Evolutionary conservation across 1,140 invertebrate species (phyloP), one percentile per base, ranked within the genome.

Genomic region (Globodera rostochiensis): DNA sequence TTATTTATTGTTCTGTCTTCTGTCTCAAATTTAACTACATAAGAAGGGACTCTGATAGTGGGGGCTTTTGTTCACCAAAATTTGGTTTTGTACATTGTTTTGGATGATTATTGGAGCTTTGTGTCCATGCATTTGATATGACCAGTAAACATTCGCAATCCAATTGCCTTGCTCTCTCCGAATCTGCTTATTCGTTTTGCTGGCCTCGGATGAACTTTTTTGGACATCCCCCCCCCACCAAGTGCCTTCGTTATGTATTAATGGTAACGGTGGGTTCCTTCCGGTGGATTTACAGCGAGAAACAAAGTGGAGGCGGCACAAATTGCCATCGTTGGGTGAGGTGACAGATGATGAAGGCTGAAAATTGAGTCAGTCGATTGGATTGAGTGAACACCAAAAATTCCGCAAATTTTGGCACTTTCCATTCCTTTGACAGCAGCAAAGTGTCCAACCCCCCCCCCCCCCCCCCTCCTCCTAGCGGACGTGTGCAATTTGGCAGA

Each of bases 151-250:
- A 21, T 5, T 69, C 36, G 67, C 67, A 69, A 36, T 36, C 36
- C 36, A 36, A 36, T 36, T 36, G 36, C 36, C 36, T 0, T 36
- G 36, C 36, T 70, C 36, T 70, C 19, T 15, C 53, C 67, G 67
- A 70, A 70, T 71, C 19, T 71, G n/a, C 19, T 71, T 71, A 71
- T 15, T 71, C 36, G 9, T 9, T 64, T 71, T 71, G 67, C 67
- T 15, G 7, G 7, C 11, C 9, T 7, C 67, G 9, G 19, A 71
- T 47, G 69, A 15, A 64, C 19, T 64, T 71, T 11, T 7, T 3
- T 3, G 8, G 19, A 19, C 36, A 19, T 19, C 69, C 25, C 8
- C 19, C 36, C 36, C 7, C n/a, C n/a, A 6, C n/a, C 45, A 45
- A 45, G 36, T 77, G 25, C 75, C 36, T 50, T 67, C 49, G 66